These are phyloP conservation scores for Nomada ferruginata DNA, from an alignment of 2,888 invertebrate genomes.

Conservation along the genomic window DNA sequence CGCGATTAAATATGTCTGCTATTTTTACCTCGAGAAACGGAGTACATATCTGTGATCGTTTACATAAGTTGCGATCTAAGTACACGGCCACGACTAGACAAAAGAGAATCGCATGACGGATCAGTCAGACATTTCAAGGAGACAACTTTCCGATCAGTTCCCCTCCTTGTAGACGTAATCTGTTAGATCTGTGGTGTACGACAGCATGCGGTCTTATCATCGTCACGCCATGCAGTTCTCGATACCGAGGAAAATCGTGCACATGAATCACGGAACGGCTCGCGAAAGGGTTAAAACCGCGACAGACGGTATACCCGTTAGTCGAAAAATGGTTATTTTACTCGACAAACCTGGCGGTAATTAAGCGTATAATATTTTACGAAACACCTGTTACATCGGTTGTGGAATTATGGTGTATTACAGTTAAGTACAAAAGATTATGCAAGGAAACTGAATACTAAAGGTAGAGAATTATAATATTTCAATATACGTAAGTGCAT, in stretches of 20 bases:
- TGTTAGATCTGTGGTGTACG: not conserved
- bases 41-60: constrained; percentile 44
- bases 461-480: no score
- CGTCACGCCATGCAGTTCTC: constrained; percentile 13
- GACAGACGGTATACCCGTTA: not conserved
- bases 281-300: constrained; percentile 25
- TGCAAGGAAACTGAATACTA: no score
- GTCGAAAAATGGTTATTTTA: not conserved
- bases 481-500: no score
- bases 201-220: constrained; percentile 10
- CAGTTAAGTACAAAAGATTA: no score
- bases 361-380: not conserved
- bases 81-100: constrained; percentile 38
- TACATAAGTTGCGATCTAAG: constrained; percentile 47
- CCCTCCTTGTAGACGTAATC: constrained; percentile 26
- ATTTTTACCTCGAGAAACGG: constrained; percentile 9
- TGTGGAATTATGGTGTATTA: no score
- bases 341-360: not conserved
- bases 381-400: no score
- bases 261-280: not conserved
- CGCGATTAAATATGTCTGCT: not conserved
- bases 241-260: constrained; percentile 30
- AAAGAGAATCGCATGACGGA: constrained; percentile 57
- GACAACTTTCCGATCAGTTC: constrained; percentile 50
- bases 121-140: constrained; percentile 60